Conservation (phyloP, 2,113 vertebrate species). For the Syngnathus scovelli region DNA sequence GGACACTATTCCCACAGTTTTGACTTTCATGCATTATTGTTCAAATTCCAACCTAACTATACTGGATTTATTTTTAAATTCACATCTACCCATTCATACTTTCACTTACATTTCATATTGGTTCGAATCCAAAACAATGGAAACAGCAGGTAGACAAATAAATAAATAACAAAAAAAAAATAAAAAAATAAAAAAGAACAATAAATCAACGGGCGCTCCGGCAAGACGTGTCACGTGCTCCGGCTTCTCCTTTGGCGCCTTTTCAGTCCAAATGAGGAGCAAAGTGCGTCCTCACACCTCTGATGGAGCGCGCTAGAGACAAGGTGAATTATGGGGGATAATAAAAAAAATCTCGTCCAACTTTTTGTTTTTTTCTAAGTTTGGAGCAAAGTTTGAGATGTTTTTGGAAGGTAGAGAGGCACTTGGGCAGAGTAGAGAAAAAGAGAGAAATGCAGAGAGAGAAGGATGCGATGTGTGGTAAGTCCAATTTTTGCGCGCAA, state of each 20-base stretch:
- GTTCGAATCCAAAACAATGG: slow-evolving; percentile 57
- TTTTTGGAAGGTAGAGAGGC: slow-evolving; percentile 49
- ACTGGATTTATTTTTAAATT: background rate
- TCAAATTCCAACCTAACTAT: background rate
- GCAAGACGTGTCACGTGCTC: slow-evolving; percentile 70
- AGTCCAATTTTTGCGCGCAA: slow-evolving; percentile 76
- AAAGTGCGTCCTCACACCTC: slow-evolving; percentile 36
- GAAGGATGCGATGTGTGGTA: slow-evolving; percentile 73
- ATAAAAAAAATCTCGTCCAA: slow-evolving; percentile 31
- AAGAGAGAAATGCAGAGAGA: slow-evolving; percentile 58
- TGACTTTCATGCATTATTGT: background rate
- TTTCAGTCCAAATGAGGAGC: slow-evolving; percentile 50
- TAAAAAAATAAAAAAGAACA: slow-evolving; percentile 27
- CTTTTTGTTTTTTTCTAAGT: slow-evolving; percentile 31
- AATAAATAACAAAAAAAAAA: slow-evolving; percentile 20
- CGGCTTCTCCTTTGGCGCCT: slow-evolving; percentile 52
- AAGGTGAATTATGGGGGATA: slow-evolving; percentile 54
- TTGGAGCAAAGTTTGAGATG: slow-evolving; percentile 47
- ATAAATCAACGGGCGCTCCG: slow-evolving; percentile 66
- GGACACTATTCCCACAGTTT: background rate
- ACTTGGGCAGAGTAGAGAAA: slow-evolving; percentile 45
- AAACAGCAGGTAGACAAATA: slow-evolving; percentile 55
- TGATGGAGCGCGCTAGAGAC: slow-evolving; percentile 17
- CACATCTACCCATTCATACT: slow-evolving; percentile 4
- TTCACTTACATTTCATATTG: slow-evolving; percentile 79